phyloP scores from a whole-genome alignment of 2,797 vertebrate species.

The Phoxinus dragarum region DNA sequence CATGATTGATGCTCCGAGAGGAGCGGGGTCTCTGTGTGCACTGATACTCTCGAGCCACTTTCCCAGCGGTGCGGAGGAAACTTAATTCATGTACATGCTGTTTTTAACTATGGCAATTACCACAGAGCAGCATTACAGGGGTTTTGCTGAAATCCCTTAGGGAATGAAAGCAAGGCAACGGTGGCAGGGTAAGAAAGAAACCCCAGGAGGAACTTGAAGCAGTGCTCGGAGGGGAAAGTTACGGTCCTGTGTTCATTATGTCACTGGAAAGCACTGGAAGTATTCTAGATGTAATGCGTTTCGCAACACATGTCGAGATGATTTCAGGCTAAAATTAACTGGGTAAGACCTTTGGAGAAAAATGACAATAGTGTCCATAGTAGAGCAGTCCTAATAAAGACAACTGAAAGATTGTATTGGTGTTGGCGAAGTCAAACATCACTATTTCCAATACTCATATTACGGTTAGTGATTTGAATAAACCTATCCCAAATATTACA shows the following conservation, averaged over 20 bases:
- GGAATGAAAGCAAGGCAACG: not conserved
- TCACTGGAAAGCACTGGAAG: not conserved
- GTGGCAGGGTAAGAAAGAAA: slow-evolving; percentile 9
- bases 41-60: not conserved
- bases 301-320: not conserved
- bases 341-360: not conserved
- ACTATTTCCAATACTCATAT: not conserved
- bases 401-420: not conserved
- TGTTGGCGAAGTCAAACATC: not conserved
- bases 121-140: slow-evolving; percentile 5
- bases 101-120: not conserved
- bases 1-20: not conserved
- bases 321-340: not conserved
- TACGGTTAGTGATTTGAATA: not conserved
- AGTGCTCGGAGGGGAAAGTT: not conserved
- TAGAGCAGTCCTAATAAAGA: not conserved
- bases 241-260: not conserved
- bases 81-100: not conserved
- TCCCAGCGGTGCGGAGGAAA: not conserved
- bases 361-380: not conserved
- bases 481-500: not conserved
- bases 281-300: not conserved
- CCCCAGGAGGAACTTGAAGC: not conserved
- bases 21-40: not conserved
- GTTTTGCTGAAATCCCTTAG: not conserved